Conservation (phyloP, 1,140 invertebrate genomes). For the Melitaea cinxia region DNA sequence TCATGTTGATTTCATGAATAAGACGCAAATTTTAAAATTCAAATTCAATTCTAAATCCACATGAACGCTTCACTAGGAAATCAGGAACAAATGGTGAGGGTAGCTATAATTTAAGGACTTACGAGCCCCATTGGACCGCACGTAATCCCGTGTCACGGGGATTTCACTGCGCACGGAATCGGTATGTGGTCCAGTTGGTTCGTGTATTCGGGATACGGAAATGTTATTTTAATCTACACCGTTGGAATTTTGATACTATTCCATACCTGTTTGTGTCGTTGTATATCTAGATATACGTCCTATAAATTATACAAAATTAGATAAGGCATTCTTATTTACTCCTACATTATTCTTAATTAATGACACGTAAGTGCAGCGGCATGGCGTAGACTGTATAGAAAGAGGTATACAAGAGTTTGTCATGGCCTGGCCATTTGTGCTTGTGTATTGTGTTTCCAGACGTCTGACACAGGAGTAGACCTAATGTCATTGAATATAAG, state of each 20-base stretch:
- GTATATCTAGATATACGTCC: too few relatives aligned
- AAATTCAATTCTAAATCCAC: neutral
- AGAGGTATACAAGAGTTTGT: too few relatives aligned
- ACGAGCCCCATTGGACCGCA: constrained; percentile 14
- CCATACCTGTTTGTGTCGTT: neutral
- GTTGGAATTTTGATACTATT: neutral
- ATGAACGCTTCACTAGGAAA: neutral
- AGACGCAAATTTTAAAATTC: neutral
- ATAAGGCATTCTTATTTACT: too few relatives aligned
- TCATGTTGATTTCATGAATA: neutral
- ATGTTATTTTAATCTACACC: constrained; percentile 7
- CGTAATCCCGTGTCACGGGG: constrained; percentile 16
- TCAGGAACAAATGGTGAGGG: neutral
- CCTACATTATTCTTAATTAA: too few relatives aligned
- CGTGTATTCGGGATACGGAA: neutral
- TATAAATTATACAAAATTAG: too few relatives aligned
- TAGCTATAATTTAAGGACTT: constrained; percentile 14
- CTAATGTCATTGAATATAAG: too few relatives aligned
- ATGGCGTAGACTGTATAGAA: too few relatives aligned
- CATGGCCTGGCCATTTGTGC: too few relatives aligned
- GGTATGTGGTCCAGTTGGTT: constrained; percentile 1
- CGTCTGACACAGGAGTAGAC: too few relatives aligned
- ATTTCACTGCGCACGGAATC: constrained; percentile 6
- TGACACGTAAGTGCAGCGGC: too few relatives aligned
- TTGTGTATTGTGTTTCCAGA: too few relatives aligned